These are phyloP conservation scores for Neomonachus schauinslandi DNA, from an alignment of 2,113 vertebrate species.

Conservation along the genomic window DNA sequence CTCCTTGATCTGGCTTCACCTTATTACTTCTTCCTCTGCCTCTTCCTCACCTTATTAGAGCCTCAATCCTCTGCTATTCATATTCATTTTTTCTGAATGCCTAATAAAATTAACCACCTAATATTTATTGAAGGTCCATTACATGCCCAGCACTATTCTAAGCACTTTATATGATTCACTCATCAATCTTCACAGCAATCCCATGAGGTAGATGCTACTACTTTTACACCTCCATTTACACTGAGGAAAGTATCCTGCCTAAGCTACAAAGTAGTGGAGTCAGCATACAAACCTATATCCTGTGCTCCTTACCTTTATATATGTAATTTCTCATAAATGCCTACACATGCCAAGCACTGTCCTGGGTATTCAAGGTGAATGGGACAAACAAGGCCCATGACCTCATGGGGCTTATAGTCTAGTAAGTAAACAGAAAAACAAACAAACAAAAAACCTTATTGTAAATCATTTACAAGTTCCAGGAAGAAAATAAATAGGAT, in stretches of 20 bases:
- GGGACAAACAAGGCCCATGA: neutral
- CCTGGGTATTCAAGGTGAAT: neutral
- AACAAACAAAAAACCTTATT: neutral
- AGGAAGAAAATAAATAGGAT: slow-evolving; percentile 15
- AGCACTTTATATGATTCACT: slow-evolving; percentile 7
- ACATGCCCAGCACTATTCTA: neutral
- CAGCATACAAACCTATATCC: neutral
- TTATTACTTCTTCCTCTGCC: neutral
- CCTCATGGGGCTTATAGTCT: neutral
- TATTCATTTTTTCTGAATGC: slow-evolving; percentile 24
- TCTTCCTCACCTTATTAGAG: neutral
- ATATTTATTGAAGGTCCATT: neutral
- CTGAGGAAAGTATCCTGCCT: neutral
- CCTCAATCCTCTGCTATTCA: neutral
- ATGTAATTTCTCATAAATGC: neutral
- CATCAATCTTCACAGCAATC: neutral
- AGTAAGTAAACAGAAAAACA: neutral
- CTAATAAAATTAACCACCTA: slow-evolving; percentile 21
- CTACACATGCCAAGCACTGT: neutral
- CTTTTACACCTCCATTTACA: neutral
- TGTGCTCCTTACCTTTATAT: neutral
- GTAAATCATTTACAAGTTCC: neutral
- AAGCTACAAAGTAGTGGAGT: neutral
- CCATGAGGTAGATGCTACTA: neutral
- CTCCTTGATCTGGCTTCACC: neutral